Base-by-base conservation (phyloP, 2,113 vertebrate species). In the Proterorhinus semilunaris region DNA sequence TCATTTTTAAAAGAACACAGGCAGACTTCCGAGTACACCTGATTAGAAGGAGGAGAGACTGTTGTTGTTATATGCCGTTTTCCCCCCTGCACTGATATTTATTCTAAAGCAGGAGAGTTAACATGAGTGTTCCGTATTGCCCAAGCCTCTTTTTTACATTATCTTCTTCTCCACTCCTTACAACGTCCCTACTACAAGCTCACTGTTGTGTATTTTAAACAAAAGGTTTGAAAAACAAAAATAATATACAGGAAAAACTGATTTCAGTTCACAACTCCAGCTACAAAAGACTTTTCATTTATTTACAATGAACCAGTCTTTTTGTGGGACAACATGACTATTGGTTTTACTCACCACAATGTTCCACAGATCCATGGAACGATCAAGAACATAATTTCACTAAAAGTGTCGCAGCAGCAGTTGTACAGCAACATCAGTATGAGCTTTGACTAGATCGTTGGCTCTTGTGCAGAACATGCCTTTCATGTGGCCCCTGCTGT, bases 21-120 rank as follows among this genome's bases (percentile, higher is more conserved):
- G 69, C 69, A 6, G 55, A 73, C 76, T 87, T 86, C 80, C 70
- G 85, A 82, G 83, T 71, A 80, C 87, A 90, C 83, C 88, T 90
- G 86, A 88, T 90, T 83, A 88, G 77, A 90, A 86, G 79, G 79
- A 74, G 65, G 80, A 76, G 79, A 88, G 83, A 89, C 83, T 83
- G 78, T 86, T 89, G 86, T 89, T 87, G 88, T 79, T 83, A 91
- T 88, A 91, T 92, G 89, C 83, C 91, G 90, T 86, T 90, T 91
- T 90, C 87, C 88, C 90, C 89, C 84, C 86, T 72, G 72, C 12
- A 74, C 78, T 90, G 89, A 90, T 84, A 87, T 91, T 92, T 66
- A 81, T 87, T 89, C 85, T 78, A 82, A 89, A 89, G 81, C 76
- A 36, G 43, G 78, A 78, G 82, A 81, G 79, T 74, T 73, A 76